phyloP scores from a whole-genome alignment of 2,888 invertebrate genomes.

The Callosobruchus maculatus region DNA sequence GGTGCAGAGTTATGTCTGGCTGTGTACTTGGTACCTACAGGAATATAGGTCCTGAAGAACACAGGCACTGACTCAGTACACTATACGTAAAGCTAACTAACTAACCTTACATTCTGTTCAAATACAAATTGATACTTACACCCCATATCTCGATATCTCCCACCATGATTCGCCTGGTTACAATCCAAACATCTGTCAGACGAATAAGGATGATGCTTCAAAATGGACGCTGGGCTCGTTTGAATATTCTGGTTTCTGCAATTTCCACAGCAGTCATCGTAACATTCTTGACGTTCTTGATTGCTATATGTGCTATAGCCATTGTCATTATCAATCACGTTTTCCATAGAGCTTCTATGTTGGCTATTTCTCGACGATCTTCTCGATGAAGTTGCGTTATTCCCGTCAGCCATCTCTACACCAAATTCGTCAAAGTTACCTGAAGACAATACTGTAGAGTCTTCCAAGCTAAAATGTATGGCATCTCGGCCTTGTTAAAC shows the following conservation, averaged over 20 bases:
- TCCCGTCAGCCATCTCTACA: neutral
- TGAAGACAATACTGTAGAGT: too few species aligned
- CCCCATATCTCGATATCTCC: neutral
- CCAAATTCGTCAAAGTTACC: too few species aligned
- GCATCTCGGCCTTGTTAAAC: too few species aligned
- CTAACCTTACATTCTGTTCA: neutral
- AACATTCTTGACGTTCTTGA: neutral
- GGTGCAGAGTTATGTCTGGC: too few species aligned
- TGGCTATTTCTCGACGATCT: neutral
- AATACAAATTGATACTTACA: neutral
- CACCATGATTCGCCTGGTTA: neutral
- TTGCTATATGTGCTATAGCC: neutral
- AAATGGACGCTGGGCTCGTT: slow-evolving; percentile 10
- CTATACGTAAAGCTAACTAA: too few species aligned
- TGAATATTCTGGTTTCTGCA: neutral
- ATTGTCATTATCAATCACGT: neutral
- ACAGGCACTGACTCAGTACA: too few species aligned
- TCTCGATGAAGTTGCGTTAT: neutral
- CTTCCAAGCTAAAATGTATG: too few species aligned
- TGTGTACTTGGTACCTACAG: too few species aligned
- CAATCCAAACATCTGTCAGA: neutral
- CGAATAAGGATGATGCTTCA: slow-evolving; percentile 4
- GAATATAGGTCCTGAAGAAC: too few species aligned
- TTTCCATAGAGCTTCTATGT: neutral
- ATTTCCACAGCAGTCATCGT: neutral